Conservation (phyloP, 2,797 vertebrate species). For the Melopsittacus undulatus region DNA sequence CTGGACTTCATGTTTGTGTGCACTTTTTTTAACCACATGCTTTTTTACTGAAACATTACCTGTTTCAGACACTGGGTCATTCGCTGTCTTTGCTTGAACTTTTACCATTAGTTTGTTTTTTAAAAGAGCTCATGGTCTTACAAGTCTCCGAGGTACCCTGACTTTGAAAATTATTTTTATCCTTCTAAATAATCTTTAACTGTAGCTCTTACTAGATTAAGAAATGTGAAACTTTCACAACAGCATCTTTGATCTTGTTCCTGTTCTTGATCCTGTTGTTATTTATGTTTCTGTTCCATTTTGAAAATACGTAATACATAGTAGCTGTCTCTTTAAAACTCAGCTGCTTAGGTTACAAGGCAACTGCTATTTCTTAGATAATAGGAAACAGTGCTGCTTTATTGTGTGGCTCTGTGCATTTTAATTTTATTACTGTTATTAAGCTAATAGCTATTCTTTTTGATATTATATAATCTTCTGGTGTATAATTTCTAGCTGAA, state of each 20-base stretch:
- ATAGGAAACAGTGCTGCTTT: conserved; percentile 2
- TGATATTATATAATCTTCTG: background rate
- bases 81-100: background rate
- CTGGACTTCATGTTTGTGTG: background rate
- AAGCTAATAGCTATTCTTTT: background rate
- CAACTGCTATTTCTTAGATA: background rate
- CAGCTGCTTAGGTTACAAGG: background rate
- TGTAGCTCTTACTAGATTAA: background rate
- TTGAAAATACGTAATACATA: background rate
- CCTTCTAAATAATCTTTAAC: background rate
- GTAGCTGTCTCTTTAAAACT: background rate
- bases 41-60: background rate
- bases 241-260: background rate
- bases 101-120: background rate
- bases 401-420: background rate
- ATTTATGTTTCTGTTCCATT: background rate
- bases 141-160: background rate
- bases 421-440: background rate
- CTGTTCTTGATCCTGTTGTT: background rate
- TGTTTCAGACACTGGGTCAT: background rate
- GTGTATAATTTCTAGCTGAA: background rate
- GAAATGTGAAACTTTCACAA: background rate
- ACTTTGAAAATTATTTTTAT: background rate
- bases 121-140: background rate
- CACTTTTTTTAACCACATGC: background rate